Conservation (phyloP, 2,113 vertebrate genomes). For the Passer domesticus region DNA sequence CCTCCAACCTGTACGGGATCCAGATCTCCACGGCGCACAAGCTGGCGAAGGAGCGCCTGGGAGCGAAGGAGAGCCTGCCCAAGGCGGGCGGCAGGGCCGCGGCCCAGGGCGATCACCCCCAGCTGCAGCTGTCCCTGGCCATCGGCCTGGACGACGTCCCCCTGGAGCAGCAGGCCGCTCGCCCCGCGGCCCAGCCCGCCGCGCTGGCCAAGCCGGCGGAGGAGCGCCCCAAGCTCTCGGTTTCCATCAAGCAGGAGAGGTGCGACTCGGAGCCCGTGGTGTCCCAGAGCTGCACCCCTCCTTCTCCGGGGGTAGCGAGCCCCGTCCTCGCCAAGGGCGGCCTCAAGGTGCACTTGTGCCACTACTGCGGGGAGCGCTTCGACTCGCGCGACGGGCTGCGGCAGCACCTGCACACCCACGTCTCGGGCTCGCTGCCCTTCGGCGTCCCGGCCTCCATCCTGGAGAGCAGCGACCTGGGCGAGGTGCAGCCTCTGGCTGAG, state of each 20-base stretch:
- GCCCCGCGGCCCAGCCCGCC: conserved; percentile 49
- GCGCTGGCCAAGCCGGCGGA: conserved; percentile 74
- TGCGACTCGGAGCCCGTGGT: conserved; percentile 77
- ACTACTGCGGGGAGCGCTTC: conserved; percentile 91
- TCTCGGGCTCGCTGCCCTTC: conserved; percentile 79
- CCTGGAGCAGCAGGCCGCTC: conserved; percentile 71
- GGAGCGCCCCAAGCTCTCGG: conserved; percentile 74
- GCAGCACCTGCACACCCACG: conserved; percentile 89
- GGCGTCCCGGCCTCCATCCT: conserved; percentile 79
- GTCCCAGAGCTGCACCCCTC: conserved; percentile 67
- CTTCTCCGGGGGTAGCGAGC: conserved; percentile 64
- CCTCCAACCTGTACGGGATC: conserved; percentile 95
- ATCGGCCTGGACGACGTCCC: conserved; percentile 82
- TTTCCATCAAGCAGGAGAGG: conserved; percentile 87
- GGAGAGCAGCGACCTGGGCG: conserved; percentile 81
- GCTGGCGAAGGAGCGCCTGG: conserved; percentile 76
- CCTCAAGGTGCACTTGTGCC: conserved; percentile 81
- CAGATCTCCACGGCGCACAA: conserved; percentile 93
- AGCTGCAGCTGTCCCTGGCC: conserved; percentile 82
- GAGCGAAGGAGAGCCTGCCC: conserved; percentile 71
- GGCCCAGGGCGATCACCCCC: conserved; percentile 72
- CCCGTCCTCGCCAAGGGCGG: conserved; percentile 74
- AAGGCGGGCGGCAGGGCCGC: conserved; percentile 64
- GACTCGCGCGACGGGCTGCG: conserved; percentile 82
- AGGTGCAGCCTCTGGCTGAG: conserved; percentile 75